Evolutionary conservation across 2,113 vertebrate species (phyloP).

Genomic region (Corythornis cristatus): DNA sequence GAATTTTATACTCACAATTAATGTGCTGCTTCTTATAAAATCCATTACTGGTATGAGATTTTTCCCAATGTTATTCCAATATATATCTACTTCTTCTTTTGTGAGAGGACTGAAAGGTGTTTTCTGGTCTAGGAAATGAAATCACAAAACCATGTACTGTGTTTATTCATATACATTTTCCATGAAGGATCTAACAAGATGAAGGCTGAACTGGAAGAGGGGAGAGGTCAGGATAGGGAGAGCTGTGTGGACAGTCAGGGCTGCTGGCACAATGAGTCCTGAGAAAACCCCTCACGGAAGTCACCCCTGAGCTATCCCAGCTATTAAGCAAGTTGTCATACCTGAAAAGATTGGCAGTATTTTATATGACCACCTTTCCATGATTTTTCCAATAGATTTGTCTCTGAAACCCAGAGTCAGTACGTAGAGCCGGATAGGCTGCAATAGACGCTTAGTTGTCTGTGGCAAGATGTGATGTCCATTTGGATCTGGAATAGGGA

Average conservation of each 20-base stretch:
- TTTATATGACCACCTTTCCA: conserved; percentile 68
- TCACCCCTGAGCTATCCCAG: not conserved
- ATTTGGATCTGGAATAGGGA: conserved; percentile 56
- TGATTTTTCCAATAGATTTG: conserved; percentile 65
- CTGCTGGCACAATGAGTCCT: not conserved
- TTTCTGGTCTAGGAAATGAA: conserved; percentile 70
- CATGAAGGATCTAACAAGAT: not conserved
- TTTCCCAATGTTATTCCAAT: conserved; percentile 57
- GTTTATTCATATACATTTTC: not conserved
- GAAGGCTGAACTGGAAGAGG: not conserved
- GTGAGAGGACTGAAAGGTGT: conserved; percentile 51
- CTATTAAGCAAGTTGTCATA: not conserved
- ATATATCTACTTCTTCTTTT: conserved; percentile 48
- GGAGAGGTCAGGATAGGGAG: not conserved
- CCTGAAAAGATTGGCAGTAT: conserved; percentile 72
- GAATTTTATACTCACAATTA: conserved; percentile 61
- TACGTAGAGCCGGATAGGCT: conserved; percentile 57
- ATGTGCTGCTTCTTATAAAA: conserved; percentile 76
- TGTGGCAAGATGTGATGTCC: conserved; percentile 73
- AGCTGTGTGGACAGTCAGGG: not conserved
- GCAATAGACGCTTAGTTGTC: conserved; percentile 44
- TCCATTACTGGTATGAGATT: conserved; percentile 73
- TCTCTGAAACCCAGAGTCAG: conserved; percentile 77
- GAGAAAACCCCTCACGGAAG: not conserved
- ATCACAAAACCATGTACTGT: conserved; percentile 3